Percentiles rank a stretch among this genome's conserved stretches.
These are phyloP conservation scores for Platygyra sinensis DNA, from an alignment of 64 coral and sea anemone genomes.

Conservation along the genomic window DNA sequence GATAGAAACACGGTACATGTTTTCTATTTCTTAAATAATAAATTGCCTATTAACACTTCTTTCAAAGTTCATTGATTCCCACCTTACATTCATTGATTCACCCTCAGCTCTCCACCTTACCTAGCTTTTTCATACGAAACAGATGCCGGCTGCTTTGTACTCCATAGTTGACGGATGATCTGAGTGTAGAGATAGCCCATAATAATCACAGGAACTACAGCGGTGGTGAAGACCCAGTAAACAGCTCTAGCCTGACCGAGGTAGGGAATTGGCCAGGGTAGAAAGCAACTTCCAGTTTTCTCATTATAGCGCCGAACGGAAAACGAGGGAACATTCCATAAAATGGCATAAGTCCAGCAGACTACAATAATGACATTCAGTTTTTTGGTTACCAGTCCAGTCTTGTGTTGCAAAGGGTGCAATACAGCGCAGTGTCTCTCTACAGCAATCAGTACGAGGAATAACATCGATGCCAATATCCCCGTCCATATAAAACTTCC, in stretches of 20 bases:
- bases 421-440: conserved; percentile 52
- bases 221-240: conserved; percentile 34
- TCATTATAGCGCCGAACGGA: not conserved
- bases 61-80: no score
- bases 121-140: no score
- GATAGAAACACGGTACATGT: no score
- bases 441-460: no score
- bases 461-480: conserved; percentile 21
- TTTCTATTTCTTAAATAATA: no score
- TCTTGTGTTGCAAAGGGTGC: conserved; percentile 21
- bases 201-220: conserved; percentile 43
- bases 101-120: no score
- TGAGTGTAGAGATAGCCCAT: conserved; percentile 53
- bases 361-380: not conserved
- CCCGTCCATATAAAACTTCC: conserved; percentile 41
- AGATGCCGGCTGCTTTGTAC: no score
- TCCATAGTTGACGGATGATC: conserved; percentile 3
- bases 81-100: no score
- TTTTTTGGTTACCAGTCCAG: conserved; percentile 3
- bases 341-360: conserved; percentile 40
- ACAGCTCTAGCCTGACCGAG: conserved; percentile 25
- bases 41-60: no score
- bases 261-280: conserved; percentile 15
- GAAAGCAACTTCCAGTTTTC: not conserved
- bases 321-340: conserved; percentile 6